phyloP scores from a whole-genome alignment of 1,140 invertebrate species.

The Polyergus mexicanus region DNA sequence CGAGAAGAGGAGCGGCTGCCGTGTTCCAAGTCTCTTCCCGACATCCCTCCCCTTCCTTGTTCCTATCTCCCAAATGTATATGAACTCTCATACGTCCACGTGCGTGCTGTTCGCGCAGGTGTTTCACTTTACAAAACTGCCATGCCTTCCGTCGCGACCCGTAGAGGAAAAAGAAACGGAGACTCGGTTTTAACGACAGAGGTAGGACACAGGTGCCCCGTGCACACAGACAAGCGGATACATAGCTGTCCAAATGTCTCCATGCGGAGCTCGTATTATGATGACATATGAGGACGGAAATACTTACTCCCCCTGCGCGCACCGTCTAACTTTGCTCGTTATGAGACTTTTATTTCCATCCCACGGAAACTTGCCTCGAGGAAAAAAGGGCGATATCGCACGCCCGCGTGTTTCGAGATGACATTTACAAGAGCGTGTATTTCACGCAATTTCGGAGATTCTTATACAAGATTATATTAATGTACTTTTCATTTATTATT shows the following conservation, averaged over 20 bases:
- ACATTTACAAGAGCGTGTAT: constrained; percentile 10
- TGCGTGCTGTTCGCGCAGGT: constrained; percentile 59
- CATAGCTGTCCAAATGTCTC: constrained; percentile 65
- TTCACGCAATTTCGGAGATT: background rate
- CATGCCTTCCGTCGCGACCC: constrained; percentile 16
- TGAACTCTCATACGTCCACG: constrained; percentile 55
- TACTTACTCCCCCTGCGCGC: constrained; percentile 56
- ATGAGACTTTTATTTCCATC: constrained; percentile 61
- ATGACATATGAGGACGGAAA: constrained; percentile 57
- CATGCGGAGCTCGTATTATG: constrained; percentile 58
- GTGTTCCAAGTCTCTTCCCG: constrained; percentile 21
- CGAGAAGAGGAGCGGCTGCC: background rate
- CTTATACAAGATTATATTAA: background rate
- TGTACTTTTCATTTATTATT: background rate
- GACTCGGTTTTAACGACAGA: constrained; percentile 15
- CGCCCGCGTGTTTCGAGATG: background rate
- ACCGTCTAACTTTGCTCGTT: constrained; percentile 57
- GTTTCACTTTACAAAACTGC: constrained; percentile 58
- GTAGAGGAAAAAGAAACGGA: constrained; percentile 24
- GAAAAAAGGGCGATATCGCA: constrained; percentile 9
- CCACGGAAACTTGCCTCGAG: constrained; percentile 5
- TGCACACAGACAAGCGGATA: constrained; percentile 48
- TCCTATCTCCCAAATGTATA: background rate
- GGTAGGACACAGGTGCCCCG: constrained; percentile 56
- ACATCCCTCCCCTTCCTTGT: background rate